phyloP scores from a whole-genome alignment of 2,797 vertebrate species.

The Lepilemur ruficaudatus region DNA sequence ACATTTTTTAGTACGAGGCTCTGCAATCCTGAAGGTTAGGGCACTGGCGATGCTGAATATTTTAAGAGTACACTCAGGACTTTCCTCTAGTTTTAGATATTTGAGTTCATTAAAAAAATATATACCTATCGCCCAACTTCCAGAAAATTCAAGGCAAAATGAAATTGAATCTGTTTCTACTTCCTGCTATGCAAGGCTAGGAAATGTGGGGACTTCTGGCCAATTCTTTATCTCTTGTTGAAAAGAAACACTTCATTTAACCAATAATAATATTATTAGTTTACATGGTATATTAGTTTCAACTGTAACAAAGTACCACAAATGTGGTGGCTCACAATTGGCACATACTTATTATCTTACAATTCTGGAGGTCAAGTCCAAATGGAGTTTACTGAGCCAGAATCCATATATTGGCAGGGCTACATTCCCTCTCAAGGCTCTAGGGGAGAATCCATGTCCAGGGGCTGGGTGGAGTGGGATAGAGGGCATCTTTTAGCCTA shows the following conservation, averaged over 20 bases:
- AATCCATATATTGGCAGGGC: not conserved
- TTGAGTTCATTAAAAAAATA: not conserved
- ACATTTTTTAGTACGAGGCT: not conserved
- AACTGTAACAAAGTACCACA: not conserved
- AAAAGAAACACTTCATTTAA: not conserved
- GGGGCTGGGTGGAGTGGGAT: not conserved
- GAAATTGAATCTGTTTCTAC: not conserved
- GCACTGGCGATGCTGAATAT: not conserved
- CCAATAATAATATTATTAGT: not conserved
- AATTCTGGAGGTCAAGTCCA: not conserved
- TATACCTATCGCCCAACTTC: not conserved
- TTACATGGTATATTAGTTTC: not conserved
- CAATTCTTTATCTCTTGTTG: not conserved
- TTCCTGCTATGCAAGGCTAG: not conserved
- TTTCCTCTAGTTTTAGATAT: not conserved
- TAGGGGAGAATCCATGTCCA: not conserved
- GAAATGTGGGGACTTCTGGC: not conserved
- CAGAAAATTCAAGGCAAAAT: slow-evolving; percentile 9
- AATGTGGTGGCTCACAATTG: not conserved
- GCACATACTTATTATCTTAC: not conserved
- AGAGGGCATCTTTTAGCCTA: not conserved
- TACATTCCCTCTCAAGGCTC: not conserved
- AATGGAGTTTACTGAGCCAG: not conserved
- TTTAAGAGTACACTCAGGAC: not conserved
- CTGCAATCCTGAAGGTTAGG: not conserved